A percentile compares a stretch with the other conserved stretches of the same genome.
Conservation (phyloP, 2,113 vertebrate species). For the Stomatorhinus ivindoensis region DNA sequence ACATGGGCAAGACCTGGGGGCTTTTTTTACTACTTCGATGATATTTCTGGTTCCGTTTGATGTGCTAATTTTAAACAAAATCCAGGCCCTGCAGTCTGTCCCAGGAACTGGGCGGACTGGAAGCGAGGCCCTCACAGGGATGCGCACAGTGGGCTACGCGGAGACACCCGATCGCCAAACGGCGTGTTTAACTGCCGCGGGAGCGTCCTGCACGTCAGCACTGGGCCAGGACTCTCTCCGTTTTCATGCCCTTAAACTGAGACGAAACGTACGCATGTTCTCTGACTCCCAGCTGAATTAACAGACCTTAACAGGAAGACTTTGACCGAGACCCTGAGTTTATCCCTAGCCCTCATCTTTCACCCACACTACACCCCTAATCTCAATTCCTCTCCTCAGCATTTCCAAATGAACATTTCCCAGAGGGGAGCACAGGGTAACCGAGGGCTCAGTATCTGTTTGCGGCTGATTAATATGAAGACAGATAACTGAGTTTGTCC, state of each 20-base stretch:
- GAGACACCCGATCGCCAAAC: not conserved
- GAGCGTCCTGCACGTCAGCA: not conserved
- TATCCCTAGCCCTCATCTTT: not conserved
- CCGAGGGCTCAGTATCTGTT: conserved; percentile 37
- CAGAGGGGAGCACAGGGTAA: conserved; percentile 31
- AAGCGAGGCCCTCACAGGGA: not conserved
- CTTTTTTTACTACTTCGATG: not conserved
- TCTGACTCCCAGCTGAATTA: not conserved
- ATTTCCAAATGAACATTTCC: not conserved
- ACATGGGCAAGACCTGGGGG: not conserved
- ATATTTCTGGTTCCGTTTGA: not conserved
- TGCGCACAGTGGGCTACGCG: not conserved
- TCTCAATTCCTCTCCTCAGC: conserved; percentile 7
- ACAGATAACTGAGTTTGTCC: conserved; percentile 35
- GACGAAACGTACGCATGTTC: not conserved
- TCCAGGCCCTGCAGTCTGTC: not conserved
- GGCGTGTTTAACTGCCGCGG: not conserved
- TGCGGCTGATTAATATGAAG: conserved; percentile 43
- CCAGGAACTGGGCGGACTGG: not conserved
- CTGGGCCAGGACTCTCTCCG: not conserved
- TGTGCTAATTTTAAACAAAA: not conserved
- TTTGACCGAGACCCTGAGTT: not conserved
- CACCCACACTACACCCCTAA: not conserved
- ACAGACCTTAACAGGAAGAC: not conserved
- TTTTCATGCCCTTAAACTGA: not conserved